A percentile compares a stretch with the other conserved stretches of the same genome.
phyloP scores from a whole-genome alignment of 2,888 invertebrate species.

The Drosophila ochracea region DNA sequence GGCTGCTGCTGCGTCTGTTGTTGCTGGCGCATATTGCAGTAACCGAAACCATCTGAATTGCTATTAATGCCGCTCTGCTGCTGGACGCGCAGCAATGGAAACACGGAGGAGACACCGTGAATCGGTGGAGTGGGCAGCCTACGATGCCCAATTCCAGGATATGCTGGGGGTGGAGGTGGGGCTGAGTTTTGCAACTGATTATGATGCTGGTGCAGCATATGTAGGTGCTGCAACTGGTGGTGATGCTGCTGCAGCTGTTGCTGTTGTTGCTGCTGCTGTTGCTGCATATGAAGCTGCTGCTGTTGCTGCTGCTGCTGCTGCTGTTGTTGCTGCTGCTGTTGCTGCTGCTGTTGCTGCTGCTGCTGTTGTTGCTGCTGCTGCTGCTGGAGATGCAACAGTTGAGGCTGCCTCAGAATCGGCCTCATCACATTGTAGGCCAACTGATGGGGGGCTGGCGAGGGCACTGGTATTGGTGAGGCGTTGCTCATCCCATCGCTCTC shows the following conservation, averaged over 20 bases:
- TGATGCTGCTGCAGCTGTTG: conserved; percentile 54
- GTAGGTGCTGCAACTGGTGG: conserved; percentile 28
- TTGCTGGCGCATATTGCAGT: background rate
- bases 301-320: conserved; percentile 8
- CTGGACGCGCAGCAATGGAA: conserved; percentile 76
- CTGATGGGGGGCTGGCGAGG: conserved; percentile 73
- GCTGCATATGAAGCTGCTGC: too few species aligned
- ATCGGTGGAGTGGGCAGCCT: conserved; percentile 76
- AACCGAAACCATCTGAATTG: conserved; percentile 1
- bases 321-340: conserved; percentile 51
- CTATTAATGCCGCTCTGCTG: conserved; percentile 76
- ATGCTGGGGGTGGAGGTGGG: background rate
- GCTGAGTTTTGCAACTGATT: background rate
- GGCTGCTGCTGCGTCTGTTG: background rate
- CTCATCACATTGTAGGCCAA: conserved; percentile 70
- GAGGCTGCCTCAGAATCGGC: conserved; percentile 79
- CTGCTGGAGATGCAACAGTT: conserved; percentile 9
- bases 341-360: background rate
- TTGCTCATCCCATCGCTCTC: conserved; percentile 82
- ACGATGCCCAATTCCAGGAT: conserved; percentile 57
- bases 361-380: conserved; percentile 10
- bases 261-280: too few species aligned
- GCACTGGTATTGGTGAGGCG: conserved; percentile 46
- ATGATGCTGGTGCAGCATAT: background rate
- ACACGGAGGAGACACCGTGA: conserved; percentile 67